Evolutionary conservation across 2,797 vertebrate species (phyloP), one percentile per base, ranked within the genome.

Genomic region (Dallia pectoralis): DNA sequence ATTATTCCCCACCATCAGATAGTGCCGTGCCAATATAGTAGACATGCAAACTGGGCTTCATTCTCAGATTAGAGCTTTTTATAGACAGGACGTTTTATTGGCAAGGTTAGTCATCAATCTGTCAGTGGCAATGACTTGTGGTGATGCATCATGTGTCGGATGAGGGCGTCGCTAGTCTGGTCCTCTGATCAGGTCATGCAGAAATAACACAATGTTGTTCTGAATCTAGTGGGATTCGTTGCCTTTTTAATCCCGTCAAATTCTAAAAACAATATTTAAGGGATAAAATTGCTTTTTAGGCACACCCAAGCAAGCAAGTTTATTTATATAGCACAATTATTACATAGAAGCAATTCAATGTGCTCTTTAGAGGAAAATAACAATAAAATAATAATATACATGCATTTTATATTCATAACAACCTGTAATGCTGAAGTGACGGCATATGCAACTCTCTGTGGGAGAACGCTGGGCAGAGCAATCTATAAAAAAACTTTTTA

Each of bases 51-150:
- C 65, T 77, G 71, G 72, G 70, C 66, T 14, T 53, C 81, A 83
- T 32, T 51, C 72, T 56, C 68, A 86, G 77, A 84, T 82, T 80
- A 63, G 75, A 80, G 70, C n/a, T n/a, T 83, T 89, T 91, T 91
- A 91, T 91, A 86, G 86, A 79, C 79, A n/a, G n/a, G 66, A 69
- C 80, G 81, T 77, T 76, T 76, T 79, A 82, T 84, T 86, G 88
- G 84, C 84, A 81, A 82, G 78, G 47, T 90, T 84, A 89, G 59
- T 91, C 91, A 91, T 89, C 81, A 64, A 82, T 88, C 86, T 85
- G 88, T 91, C 90, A 87, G 84, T 86, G 76, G 76, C 87, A 89
- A 88, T 90, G 84, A 85, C 82, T 76, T 78, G 80, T 84, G 78
- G 79, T 79, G 85, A 84, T 87, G 88, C 85, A 87, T 91, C 89